Conservation (phyloP, 2,113 vertebrate genomes). For the Cryptotis parvus region DNA sequence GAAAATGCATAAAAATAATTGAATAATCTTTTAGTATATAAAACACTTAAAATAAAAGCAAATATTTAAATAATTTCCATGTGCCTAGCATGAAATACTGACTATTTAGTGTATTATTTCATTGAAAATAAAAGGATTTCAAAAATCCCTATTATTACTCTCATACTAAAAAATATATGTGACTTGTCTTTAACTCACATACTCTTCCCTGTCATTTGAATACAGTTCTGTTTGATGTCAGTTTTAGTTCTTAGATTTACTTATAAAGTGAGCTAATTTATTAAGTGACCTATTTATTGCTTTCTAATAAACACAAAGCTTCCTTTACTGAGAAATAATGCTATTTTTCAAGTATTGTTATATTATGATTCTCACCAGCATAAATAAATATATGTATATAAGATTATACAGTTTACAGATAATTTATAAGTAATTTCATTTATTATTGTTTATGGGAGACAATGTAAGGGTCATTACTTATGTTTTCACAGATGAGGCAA, state of each 20-base stretch:
- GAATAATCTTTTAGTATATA: background rate
- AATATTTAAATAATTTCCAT: background rate
- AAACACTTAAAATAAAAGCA: background rate
- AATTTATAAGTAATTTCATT: conserved; percentile 20
- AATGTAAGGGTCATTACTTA: background rate
- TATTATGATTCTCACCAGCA: background rate
- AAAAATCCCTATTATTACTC: background rate
- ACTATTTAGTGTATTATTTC: conserved; percentile 27
- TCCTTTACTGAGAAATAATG: background rate
- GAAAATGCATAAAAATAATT: background rate
- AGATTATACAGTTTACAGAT: background rate
- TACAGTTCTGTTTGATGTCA: background rate
- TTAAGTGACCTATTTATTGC: too few species aligned
- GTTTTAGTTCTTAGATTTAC: conserved; percentile 20
- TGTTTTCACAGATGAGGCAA: conserved; percentile 12
- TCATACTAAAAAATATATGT: background rate
- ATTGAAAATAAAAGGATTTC: conserved; percentile 7
- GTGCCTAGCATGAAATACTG: background rate
- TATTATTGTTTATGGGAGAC: background rate
- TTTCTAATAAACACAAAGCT: background rate
- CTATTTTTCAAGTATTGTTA: background rate
- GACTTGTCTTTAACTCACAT: background rate
- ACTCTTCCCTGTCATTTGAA: background rate
- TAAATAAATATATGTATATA: background rate
- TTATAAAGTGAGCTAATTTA: conserved; percentile 2